phyloP scores from a whole-genome alignment of 2,888 invertebrate species.

The Eupithecia insigniata region DNA sequence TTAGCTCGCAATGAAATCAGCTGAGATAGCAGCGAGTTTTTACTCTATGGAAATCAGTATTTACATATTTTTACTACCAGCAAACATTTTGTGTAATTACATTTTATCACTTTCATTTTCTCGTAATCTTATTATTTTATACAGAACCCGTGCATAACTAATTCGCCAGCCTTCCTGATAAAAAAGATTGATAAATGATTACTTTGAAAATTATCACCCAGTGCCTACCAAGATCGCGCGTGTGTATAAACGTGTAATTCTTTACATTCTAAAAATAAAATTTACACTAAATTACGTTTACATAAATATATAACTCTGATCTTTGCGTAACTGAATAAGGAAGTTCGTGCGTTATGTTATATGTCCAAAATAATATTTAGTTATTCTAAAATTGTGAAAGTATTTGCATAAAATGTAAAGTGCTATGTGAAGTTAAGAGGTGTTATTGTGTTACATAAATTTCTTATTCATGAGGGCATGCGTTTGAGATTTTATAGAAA shows the following conservation, averaged over 20 bases:
- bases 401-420: slow-evolving; percentile 43
- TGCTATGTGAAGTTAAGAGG: slow-evolving; percentile 12
- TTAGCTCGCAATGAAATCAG: not conserved
- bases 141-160: slow-evolving; percentile 28
- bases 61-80: not conserved
- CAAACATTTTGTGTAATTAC: not conserved
- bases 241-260: slow-evolving; percentile 33
- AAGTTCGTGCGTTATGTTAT: slow-evolving; percentile 29
- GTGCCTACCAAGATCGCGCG: slow-evolving; percentile 29
- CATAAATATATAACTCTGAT: slow-evolving; percentile 38
- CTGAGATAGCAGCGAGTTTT: too few species aligned
- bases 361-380: slow-evolving; percentile 31
- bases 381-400: slow-evolving; percentile 46
- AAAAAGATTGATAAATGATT: slow-evolving; percentile 43
- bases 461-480: not conserved
- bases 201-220: slow-evolving; percentile 42
- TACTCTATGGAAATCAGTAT: too few species aligned
- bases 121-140: slow-evolving; percentile 13
- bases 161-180: slow-evolving; percentile 37
- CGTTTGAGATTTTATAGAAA: not conserved
- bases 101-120: not conserved
- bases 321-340: slow-evolving; percentile 40
- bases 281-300: slow-evolving; percentile 11
- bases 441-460: slow-evolving; percentile 31
- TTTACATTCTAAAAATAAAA: slow-evolving; percentile 18